Base-by-base conservation (phyloP, 2,888 invertebrate species). In the Cheilosia vernalis region DNA sequence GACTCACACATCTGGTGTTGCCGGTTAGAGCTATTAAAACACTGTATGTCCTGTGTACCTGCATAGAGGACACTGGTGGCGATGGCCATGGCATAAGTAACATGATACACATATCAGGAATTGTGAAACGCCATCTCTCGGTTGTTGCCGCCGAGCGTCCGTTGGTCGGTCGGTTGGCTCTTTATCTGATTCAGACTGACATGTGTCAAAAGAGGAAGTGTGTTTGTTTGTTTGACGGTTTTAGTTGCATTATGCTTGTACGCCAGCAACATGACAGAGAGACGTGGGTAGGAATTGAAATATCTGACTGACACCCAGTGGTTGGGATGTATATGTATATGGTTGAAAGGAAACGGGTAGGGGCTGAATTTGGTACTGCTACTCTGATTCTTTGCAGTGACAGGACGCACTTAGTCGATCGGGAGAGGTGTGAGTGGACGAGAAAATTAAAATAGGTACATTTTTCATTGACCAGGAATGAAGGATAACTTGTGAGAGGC, bases 171-270 rank as follows among this genome's bases (percentile, higher is more conserved):
- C 44, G 21, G 67, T 74, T 55, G 64, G 64, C 74, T 79, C 55
- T 74, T 84, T 84, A 84, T 84, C 84, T 79, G 79, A 84, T 84
- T 84, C 84, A 84, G 84, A 80, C 84, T 79, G 79, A 84, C 84
- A 84, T 84, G 79, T 84, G 84, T 84, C 84, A 84, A 51, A 37
- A 37, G 69, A 49, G 61, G 37, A 13, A 24, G 42, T 30, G 7
- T 58, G 19, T 47, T 40, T 24, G 49, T 9, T 51, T 47, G 37
- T 13, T 37, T 4, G 37, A 37, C 53, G 44, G 58, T 72, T 33
- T 70, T 58, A 15, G 63, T 15, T 67, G 61, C 17, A 61, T 58
- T 17, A 2, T 21, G 21, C 13, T 7, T 44, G 61, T 21, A 17
- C 17, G 4, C 3, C 17, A 37, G 58, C 19, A 27, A 30, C 55